phyloP scores from a whole-genome alignment of 2,113 vertebrate genomes.

The Fregetta grallaria region DNA sequence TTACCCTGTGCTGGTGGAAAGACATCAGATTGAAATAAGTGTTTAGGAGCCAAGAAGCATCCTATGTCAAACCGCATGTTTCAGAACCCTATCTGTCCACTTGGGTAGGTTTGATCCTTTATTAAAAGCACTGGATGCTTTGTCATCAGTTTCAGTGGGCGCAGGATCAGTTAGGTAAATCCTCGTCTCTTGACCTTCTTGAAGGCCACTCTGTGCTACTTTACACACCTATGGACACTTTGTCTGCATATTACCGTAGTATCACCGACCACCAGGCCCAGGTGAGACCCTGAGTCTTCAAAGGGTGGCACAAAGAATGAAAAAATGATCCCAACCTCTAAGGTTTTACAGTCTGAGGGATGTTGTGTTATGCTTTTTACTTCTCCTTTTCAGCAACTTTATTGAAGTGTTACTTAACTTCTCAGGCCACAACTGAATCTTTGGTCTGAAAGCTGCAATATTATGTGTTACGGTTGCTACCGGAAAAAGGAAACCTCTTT shows the following conservation, averaged over 20 bases:
- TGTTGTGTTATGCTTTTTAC: background rate
- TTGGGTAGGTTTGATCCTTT: slow-evolving; percentile 16
- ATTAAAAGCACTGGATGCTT: slow-evolving; percentile 42
- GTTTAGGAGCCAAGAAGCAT: background rate
- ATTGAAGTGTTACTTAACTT: background rate
- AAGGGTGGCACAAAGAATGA: background rate
- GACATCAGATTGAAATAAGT: background rate
- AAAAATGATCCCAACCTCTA: background rate
- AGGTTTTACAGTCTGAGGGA: background rate
- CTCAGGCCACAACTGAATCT: background rate
- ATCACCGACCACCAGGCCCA: background rate
- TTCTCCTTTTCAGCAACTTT: background rate
- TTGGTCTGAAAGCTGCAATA: background rate
- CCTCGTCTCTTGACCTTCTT: background rate
- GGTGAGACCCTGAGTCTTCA: background rate
- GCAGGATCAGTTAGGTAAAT: background rate
- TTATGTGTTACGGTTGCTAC: background rate
- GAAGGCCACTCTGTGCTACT: slow-evolving; percentile 12
- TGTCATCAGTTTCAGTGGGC: slow-evolving; percentile 20
- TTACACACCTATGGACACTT: background rate
- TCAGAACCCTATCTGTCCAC: background rate
- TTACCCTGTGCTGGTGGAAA: background rate
- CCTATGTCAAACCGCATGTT: background rate
- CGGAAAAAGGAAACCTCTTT: background rate
- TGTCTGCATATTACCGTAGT: background rate